These are phyloP conservation scores for Actias luna DNA, from an alignment of 2,888 invertebrate genomes.

Conservation along the genomic window DNA sequence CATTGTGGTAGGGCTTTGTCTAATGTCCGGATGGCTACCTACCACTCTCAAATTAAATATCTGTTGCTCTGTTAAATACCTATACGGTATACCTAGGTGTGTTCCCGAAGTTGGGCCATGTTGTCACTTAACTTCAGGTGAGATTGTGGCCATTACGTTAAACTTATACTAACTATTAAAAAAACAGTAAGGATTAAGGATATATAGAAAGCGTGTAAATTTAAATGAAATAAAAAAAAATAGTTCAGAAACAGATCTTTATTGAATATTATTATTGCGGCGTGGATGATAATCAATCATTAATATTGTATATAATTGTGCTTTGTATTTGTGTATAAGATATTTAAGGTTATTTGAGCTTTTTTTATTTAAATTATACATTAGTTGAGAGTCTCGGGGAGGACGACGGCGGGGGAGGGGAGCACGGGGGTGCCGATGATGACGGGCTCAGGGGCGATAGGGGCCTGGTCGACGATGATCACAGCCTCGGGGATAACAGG, in stretches of 20 bases:
- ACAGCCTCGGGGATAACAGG: constrained; percentile 17
- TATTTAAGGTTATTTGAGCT: not conserved
- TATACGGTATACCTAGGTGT: too few species aligned
- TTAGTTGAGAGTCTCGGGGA: constrained; percentile 49
- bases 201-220: not conserved
- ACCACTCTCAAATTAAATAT: too few species aligned
- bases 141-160: too few species aligned
- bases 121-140: too few species aligned
- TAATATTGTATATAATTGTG: not conserved
- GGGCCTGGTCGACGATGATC: constrained; percentile 15
- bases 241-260: constrained; percentile 3
- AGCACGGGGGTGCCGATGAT: constrained; percentile 27
- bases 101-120: too few species aligned
- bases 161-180: too few species aligned
- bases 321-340: constrained; percentile 8
- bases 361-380: not conserved
- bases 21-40: too few species aligned
- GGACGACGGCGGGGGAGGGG: constrained; percentile 33
- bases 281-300: not conserved
- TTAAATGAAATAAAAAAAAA: not conserved
- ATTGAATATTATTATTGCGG: not conserved
- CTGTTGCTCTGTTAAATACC: too few species aligned
- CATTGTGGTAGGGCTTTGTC: too few species aligned
- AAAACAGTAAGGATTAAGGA: not conserved
- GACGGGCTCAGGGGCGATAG: constrained; percentile 22